These are phyloP conservation scores for Tenualosa ilisha DNA, from an alignment of 2,797 vertebrate species.

Conservation along the genomic window DNA sequence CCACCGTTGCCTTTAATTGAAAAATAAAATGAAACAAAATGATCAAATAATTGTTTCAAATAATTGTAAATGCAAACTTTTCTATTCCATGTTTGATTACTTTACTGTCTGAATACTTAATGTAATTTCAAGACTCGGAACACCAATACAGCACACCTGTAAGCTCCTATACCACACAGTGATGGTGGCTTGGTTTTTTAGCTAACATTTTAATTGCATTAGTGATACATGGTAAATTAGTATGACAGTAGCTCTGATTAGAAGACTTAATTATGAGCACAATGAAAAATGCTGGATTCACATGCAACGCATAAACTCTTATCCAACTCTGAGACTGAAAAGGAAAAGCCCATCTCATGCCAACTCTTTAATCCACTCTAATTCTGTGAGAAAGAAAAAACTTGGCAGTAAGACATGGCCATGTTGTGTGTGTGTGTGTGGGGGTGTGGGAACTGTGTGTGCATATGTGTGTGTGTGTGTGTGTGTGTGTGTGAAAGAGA, in stretches of 20 bases:
- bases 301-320: background rate
- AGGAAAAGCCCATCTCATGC: background rate
- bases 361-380: conserved; percentile 3
- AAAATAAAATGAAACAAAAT: too few relatives aligned
- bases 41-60: too few relatives aligned
- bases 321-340: background rate
- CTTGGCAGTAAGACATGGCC: background rate
- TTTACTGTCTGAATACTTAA: too few relatives aligned
- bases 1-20: too few relatives aligned
- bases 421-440: conserved; percentile 13
- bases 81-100: too few relatives aligned
- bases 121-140: too few relatives aligned
- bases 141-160: too few relatives aligned
- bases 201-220: too few relatives aligned
- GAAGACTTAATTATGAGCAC: background rate
- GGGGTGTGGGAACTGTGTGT: background rate
- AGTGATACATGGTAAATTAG: background rate
- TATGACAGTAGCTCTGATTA: background rate
- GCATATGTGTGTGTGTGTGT: background rate
- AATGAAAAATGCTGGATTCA: background rate
- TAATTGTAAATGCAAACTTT: too few relatives aligned
- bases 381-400: background rate
- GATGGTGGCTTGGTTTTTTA: too few relatives aligned
- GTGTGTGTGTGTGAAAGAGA: background rate
- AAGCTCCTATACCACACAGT: too few relatives aligned